Evolutionary conservation across 2,797 vertebrate genomes (phyloP).

Genomic region (Cetoscarus ocellatus): DNA sequence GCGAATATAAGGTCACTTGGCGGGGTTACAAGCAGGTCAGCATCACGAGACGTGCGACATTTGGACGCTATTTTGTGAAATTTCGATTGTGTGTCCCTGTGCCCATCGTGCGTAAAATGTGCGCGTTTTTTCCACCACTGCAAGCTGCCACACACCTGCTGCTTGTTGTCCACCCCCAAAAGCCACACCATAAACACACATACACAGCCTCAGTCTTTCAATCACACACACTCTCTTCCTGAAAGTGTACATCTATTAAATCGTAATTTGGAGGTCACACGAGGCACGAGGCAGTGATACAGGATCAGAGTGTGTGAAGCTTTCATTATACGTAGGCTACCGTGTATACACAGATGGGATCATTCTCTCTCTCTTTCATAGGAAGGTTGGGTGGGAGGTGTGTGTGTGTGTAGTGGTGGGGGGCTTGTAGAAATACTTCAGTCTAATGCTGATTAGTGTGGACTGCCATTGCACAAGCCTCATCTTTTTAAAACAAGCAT

Average conservation of each 20-base stretch:
- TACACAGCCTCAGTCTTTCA: background rate
- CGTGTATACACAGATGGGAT: conserved; percentile 84
- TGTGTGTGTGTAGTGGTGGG: conserved; percentile 60
- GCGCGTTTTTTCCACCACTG: conserved; percentile 28
- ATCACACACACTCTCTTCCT: conserved; percentile 52
- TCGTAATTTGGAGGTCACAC: conserved; percentile 87
- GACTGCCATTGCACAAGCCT: conserved; percentile 72
- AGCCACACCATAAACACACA: conserved; percentile 9
- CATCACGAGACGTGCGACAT: background rate
- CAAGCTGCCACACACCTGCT: conserved; percentile 60
- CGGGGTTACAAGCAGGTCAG: background rate
- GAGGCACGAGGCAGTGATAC: conserved; percentile 88
- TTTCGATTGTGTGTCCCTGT: conserved; percentile 17
- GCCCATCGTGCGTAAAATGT: conserved; percentile 28
- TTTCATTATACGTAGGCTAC: conserved; percentile 83
- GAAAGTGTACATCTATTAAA: conserved; percentile 89
- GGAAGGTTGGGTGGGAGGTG: conserved; percentile 52
- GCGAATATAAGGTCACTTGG: background rate
- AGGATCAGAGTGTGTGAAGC: conserved; percentile 84
- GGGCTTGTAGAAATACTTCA: conserved; percentile 70
- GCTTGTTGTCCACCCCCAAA: conserved; percentile 39
- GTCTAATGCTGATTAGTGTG: conserved; percentile 84
- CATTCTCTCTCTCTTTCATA: conserved; percentile 80
- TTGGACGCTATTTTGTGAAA: background rate
- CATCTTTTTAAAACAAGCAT: conserved; percentile 82